A percentile compares a stretch with the other conserved stretches of the same genome.
These are phyloP conservation scores for Acleris laterana DNA, from an alignment of 2,888 invertebrate genomes.

Conservation along the genomic window DNA sequence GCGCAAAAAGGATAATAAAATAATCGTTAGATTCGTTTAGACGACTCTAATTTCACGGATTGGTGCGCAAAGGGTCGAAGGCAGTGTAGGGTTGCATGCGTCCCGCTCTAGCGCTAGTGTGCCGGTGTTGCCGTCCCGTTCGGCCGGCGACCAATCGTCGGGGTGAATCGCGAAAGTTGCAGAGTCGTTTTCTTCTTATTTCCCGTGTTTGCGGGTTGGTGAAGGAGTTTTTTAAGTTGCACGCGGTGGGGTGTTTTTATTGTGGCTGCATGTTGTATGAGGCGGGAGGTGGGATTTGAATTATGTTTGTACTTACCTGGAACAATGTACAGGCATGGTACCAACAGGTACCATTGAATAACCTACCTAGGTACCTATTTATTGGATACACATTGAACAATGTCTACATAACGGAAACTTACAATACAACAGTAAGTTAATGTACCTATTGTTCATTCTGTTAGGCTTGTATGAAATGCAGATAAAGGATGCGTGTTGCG, in stretches of 20 bases:
- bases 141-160: slow-evolving; percentile 64
- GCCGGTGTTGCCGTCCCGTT: slow-evolving; percentile 50
- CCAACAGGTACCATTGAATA: neutral
- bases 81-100: slow-evolving; percentile 59
- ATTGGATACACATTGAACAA: no score
- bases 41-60: slow-evolving; percentile 83
- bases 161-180: slow-evolving; percentile 59
- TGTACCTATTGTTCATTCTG: no score
- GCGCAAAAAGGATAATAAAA: slow-evolving; percentile 84
- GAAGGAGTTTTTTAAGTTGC: slow-evolving; percentile 49
- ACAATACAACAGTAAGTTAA: no score
- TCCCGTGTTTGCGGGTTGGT: slow-evolving; percentile 72
- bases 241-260: slow-evolving; percentile 38
- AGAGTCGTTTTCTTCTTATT: slow-evolving; percentile 60
- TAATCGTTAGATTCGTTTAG: slow-evolving; percentile 85
- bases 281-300: slow-evolving; percentile 26
- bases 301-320: slow-evolving; percentile 19
- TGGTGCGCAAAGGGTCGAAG: slow-evolving; percentile 79
- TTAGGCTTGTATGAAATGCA: no score
- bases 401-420: no score
- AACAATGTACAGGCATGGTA: no score
- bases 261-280: slow-evolving; percentile 31
- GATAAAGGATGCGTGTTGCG: no score
- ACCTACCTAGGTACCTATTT: no score
- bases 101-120: slow-evolving; percentile 51